Percentiles rank a stretch among this genome's conserved stretches.
These are phyloP conservation scores for Chaetoderma sp. DNA, from an alignment of 2,888 invertebrate species.

Conservation along the genomic window DNA sequence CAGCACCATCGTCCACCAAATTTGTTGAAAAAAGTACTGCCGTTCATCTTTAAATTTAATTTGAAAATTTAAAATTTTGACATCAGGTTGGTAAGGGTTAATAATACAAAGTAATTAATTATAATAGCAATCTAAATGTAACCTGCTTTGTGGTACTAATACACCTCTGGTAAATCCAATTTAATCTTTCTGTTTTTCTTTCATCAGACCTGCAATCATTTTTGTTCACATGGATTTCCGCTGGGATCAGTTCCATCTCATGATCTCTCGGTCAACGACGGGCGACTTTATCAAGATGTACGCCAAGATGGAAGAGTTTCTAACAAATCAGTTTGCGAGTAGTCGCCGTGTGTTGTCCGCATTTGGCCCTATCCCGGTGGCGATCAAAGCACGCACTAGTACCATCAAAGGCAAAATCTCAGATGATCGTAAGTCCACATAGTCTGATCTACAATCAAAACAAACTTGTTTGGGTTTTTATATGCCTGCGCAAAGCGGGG, in stretches of 20 bases:
- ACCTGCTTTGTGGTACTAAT: slow-evolving; percentile 7
- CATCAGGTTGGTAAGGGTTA: too few species aligned
- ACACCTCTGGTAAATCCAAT: background rate
- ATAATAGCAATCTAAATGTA: background rate
- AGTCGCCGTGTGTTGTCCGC: slow-evolving; percentile 90
- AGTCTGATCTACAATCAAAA: too few species aligned
- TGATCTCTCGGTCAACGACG: slow-evolving; percentile 97
- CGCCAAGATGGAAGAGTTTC: slow-evolving; percentile 96
- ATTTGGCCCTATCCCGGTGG: slow-evolving; percentile 72
- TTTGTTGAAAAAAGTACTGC: too few species aligned
- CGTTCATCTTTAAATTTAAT: too few species aligned
- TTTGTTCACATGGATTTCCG: slow-evolving; percentile 90
- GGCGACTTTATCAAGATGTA: slow-evolving; percentile 97
- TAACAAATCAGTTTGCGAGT: slow-evolving; percentile 96
- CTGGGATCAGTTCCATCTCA: slow-evolving; percentile 96
- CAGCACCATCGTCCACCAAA: too few species aligned
- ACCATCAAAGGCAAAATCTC: slow-evolving; percentile 32
- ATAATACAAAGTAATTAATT: background rate
- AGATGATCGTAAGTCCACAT: slow-evolving; percentile 28
- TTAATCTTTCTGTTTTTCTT: background rate
- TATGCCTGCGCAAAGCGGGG: too few species aligned
- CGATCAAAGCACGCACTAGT: slow-evolving; percentile 26
- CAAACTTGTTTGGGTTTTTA: too few species aligned
- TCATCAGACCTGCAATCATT: slow-evolving; percentile 82
- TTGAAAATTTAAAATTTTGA: too few species aligned